Conservation (phyloP, 2,113 vertebrate genomes). For the Oreotragus oreotragus region DNA sequence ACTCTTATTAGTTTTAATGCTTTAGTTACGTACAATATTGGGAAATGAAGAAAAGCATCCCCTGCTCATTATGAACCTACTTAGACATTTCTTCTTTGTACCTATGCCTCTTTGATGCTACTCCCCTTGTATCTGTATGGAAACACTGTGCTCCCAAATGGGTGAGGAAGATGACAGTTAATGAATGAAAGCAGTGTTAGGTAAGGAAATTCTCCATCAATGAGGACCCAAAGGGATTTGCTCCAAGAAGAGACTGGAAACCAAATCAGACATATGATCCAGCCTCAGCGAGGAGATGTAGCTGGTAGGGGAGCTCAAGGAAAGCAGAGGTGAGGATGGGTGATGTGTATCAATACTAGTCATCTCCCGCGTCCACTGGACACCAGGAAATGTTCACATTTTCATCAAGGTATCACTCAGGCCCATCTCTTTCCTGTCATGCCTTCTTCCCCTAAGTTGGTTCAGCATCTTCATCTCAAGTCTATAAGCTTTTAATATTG, state of each 20-base stretch:
- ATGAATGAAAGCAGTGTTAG: not conserved
- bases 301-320: not conserved
- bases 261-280: not conserved
- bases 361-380: not conserved
- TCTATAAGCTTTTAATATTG: not conserved
- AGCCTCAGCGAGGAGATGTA: not conserved
- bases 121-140: not conserved
- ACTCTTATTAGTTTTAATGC: not conserved
- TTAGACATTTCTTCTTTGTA: not conserved
- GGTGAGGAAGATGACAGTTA: not conserved
- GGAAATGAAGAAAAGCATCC: not conserved
- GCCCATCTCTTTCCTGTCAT: not conserved
- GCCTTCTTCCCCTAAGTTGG: rapidly evolving
- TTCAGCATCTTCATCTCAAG: not conserved
- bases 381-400: not conserved
- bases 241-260: not conserved
- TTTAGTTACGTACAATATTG: not conserved
- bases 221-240: not conserved
- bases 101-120: not conserved
- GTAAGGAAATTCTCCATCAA: not conserved
- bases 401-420: not conserved
- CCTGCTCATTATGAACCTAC: not conserved
- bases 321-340: not conserved
- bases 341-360: rapidly evolving
- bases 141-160: not conserved